Base-by-base conservation (phyloP, 1,140 invertebrate genomes). In the Panulirus ornatus region DNA sequence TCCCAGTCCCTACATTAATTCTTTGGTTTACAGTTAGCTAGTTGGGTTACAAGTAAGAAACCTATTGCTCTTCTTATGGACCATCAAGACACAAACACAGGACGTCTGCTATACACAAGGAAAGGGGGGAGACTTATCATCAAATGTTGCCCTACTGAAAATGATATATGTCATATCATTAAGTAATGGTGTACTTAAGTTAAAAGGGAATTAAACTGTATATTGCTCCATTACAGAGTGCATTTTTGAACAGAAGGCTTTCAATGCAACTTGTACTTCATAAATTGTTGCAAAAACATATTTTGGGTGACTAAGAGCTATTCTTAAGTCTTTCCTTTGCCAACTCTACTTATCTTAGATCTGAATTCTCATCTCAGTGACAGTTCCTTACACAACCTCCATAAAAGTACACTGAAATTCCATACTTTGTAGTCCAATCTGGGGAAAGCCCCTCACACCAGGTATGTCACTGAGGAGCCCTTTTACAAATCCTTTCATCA, bases 11-110 rank as follows among this genome's bases (percentile, higher is more conserved):
- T 89, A 89, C 79, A 83, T 83, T 82, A 89, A 71, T 70, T 89
- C 88, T 89, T 89, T 89, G 88, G 88, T 89, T 89, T 89, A 89
- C 54, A 83, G 88, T 73, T 83, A 82, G 66, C 79, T 82, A 73
- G 63, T 82, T 70, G 88, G 70, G 79, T 82, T 89, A 89, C 88
- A 71, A 73, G 40, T 88, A 88, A 88, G 85, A 88, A 89, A 82
- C 88, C 88, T 89, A 89, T 89, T 89, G 88, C 88, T 89, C 88
- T 83, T 73, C 73, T 63, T 83, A 83, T 83, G 81, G 81, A 83
- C 81, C 40, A 54, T 66, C 81, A 63, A 51, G 58, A 63, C 58
- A 66, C 81, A 83, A 36, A 83, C 51, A 76, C 70, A 75, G 73
- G 84, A 86, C 71, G n/a, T 54, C 36, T 86, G 71, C 70, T 76